Base-by-base conservation (phyloP, 2,888 invertebrate genomes). In the Orgyia antiqua region DNA sequence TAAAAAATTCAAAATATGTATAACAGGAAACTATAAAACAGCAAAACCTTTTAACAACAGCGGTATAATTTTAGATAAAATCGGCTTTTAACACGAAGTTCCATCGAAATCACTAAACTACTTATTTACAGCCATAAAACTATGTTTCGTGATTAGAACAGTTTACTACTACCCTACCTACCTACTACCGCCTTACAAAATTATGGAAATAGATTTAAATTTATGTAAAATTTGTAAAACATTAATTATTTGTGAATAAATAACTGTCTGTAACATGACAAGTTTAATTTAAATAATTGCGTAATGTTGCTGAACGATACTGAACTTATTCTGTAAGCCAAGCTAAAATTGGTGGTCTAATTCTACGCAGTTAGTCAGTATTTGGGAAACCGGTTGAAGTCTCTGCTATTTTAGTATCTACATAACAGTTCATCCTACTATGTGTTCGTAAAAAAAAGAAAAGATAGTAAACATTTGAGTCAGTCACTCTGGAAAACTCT, bases 111-210 rank as follows among this genome's bases (percentile, higher is more conserved):
- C 39, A 45, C 54, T 54, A 56, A 75, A 74, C 76, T 68, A 76
- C 71, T 74, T 62, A 74, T 74, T 75, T 73, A 54, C 52, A 39
- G 42, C 45, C 66, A 66, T 75, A 61, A 73, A 75, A 64, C 60
- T 65, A 54, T 51, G 54, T 64, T 69, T 40, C 77, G 78, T 77
- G 76, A 50, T 58, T 46, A 48, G 38, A 57, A 65, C 69, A 61
- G 60, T 71, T 70, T 57, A 39, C 31, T 42, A 38, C 51, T 41
- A 27, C 29, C 26, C 38, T 29, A 13, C 8, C 1, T n/a, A 4
- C 4, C 38, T 17, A 15, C 21, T 29, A 6, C n/a, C 20, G 13
- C 18, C 15, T 13, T 23, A 60, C 52, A 37, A 65, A 67, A 64
- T 72, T 65, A 72, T 70, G 63, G 62, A 53, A 52, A 57, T 36